Base-by-base conservation (phyloP, 2,113 vertebrate genomes). In the Limanda limanda region DNA sequence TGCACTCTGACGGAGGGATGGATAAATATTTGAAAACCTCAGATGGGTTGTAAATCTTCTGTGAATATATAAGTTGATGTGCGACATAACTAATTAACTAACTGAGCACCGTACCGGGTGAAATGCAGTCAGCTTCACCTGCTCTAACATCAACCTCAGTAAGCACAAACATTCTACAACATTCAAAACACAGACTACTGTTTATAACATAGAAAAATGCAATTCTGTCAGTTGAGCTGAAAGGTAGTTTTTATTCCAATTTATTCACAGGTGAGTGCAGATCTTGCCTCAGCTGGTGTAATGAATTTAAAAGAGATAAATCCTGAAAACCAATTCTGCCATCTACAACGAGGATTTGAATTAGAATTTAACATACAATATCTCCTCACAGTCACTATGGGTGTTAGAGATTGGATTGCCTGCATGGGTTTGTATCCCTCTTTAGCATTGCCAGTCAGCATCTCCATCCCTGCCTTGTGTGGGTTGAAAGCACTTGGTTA, bases 201-300 rank as follows among this genome's bases (percentile, higher is more conserved):
- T 31, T 7, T 31, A 63, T 45, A 0, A 14, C 55, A 56, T 8
- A n/a, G 3, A 68, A 75, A 74, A 63, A 64, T 59, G 31, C 5
- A 27, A 5, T 17, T 73, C 17, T 70, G 47, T 73, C 12, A 71
- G 68, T 64, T 40, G 9, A 55, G n/a, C 35, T 42, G 23, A 63
- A 47, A 42, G 9, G 40, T 13, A 21, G 52, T 11, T 54, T 47
- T 64, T 51, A 7, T 52, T 56, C 13, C n/a, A 56, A 23, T 75
- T 65, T 27, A 17, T 48, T 18, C 35, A 40, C 17, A 48, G 15
- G 45, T 60, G 25, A 52, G 35, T 67, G 40, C 56, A 63, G 71
- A 27, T 74, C 12, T 51, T 12, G 21, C 15, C 70, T 60, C 60
- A 80, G 68, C 68, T 57, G 47, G 59, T 82, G 68, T 20, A 42